Evolutionary conservation across 2,888 invertebrate genomes (phyloP).

Genomic region (Vesta saturnalis): DNA sequence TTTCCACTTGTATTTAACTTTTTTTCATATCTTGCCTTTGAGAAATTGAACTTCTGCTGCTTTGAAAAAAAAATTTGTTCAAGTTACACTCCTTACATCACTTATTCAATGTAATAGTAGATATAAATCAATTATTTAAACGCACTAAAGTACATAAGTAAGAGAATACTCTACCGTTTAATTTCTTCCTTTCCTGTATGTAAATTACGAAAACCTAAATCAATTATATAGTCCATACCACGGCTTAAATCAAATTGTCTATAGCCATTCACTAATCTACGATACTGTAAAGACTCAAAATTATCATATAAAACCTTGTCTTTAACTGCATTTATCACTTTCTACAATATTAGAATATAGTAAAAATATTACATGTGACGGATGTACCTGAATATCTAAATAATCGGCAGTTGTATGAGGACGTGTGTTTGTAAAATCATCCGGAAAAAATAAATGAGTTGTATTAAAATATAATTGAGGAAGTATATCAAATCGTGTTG

Average conservation of each 20-base stretch:
- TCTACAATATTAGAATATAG: conserved; percentile 45
- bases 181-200: conserved; percentile 62
- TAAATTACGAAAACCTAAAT: conserved; percentile 69
- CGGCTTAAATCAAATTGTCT: conserved; percentile 82
- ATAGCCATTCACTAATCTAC: conserved; percentile 75
- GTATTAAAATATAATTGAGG: conserved; percentile 89
- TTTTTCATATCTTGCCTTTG: too few relatives aligned
- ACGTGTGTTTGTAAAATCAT: conserved; percentile 78
- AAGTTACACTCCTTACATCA: too few relatives aligned
- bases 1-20: too few relatives aligned
- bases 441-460: conserved; percentile 83
- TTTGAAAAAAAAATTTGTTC: too few relatives aligned
- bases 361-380: background rate
- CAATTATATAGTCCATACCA: conserved; percentile 86
- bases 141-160: background rate
- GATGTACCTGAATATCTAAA: conserved; percentile 71
- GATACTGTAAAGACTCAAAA: conserved; percentile 65
- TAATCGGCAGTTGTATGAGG: conserved; percentile 73
- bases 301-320: conserved; percentile 64
- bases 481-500: conserved; percentile 82
- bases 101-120: too few relatives aligned
- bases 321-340: conserved; percentile 59
- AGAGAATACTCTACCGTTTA: conserved; percentile 60
- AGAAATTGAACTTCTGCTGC: too few relatives aligned
- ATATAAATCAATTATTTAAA: background rate